Percentiles rank a stretch among this genome's conserved stretches.
Conservation (phyloP, 2,888 invertebrate species). For the Taphrorychus bicolor region DNA sequence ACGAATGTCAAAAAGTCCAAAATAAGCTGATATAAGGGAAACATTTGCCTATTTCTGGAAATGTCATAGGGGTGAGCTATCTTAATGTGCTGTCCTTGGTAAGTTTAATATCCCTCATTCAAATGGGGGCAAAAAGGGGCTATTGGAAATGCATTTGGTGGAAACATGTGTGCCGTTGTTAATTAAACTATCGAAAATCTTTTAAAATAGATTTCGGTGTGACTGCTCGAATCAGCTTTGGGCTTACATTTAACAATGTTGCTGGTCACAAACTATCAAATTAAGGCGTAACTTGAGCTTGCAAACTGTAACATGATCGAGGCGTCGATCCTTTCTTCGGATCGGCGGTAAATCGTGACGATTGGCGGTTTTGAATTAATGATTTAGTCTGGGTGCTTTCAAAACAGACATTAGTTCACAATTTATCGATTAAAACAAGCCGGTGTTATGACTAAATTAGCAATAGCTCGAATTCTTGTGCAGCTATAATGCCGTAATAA, state of each 20-base stretch:
- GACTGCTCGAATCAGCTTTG: too few species aligned
- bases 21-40: constrained; percentile 45
- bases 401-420: constrained; percentile 46
- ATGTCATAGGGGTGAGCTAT: constrained; percentile 26
- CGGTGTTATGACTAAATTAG: constrained; percentile 42
- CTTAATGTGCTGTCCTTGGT: constrained; percentile 25
- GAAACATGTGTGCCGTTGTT: constrained; percentile 25
- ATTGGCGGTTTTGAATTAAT: constrained; percentile 42
- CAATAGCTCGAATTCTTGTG: constrained; percentile 2
- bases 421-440: constrained; percentile 42
- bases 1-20: constrained; percentile 51
- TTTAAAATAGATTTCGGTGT: constrained; percentile 24
- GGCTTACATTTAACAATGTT: too few species aligned
- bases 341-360: constrained; percentile 42
- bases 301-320: constrained; percentile 12
- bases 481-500: neutral
- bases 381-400: constrained; percentile 46
- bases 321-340: constrained; percentile 21
- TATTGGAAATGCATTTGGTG: constrained; percentile 29
- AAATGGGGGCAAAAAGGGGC: constrained; percentile 30
- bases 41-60: constrained; percentile 51
- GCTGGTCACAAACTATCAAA: neutral
- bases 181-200: constrained; percentile 10
- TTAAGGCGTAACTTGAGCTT: neutral
- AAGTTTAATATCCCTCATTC: constrained; percentile 35